phyloP scores from a whole-genome alignment of 2,113 vertebrate genomes.

The Silurus glanis region DNA sequence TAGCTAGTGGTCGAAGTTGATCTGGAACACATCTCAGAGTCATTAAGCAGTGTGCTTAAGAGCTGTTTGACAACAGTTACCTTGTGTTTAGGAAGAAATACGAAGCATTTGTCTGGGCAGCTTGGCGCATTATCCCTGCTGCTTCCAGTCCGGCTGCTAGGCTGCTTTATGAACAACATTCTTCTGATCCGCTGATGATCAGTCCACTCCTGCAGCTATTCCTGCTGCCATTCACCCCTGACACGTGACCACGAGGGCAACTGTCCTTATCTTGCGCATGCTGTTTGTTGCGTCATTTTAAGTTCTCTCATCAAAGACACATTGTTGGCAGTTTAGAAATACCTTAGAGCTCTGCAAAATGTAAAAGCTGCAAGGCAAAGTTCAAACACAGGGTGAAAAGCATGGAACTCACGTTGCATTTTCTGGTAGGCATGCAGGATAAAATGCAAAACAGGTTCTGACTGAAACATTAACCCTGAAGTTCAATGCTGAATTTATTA shows the following conservation, averaged over 20 bases:
- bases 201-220: conserved; percentile 50
- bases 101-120: conserved; percentile 8
- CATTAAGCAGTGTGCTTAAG: conserved; percentile 19
- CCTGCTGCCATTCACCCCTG: not conserved
- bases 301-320: conserved; percentile 17
- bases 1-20: not conserved
- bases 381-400: not conserved
- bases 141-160: conserved; percentile 14
- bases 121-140: not conserved
- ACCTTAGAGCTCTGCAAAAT: not conserved
- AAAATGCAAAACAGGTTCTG: not conserved
- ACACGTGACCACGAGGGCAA: conserved; percentile 30
- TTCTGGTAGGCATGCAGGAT: not conserved
- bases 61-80: conserved; percentile 46
- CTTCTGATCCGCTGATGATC: conserved; percentile 46
- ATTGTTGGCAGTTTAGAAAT: not conserved
- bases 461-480: not conserved
- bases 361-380: not conserved
- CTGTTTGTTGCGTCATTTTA: conserved; percentile 51
- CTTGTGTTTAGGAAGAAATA: conserved; percentile 39
- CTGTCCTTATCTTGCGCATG: conserved; percentile 17
- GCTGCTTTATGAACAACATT: conserved; percentile 43
- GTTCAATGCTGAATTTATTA: not conserved
- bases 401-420: not conserved
- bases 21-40: conserved; percentile 33